A percentile compares a stretch with the other conserved stretches of the same genome.
Evolutionary conservation across 2,888 invertebrate genomes (phyloP).

Genomic region (Calameuta idolon): DNA sequence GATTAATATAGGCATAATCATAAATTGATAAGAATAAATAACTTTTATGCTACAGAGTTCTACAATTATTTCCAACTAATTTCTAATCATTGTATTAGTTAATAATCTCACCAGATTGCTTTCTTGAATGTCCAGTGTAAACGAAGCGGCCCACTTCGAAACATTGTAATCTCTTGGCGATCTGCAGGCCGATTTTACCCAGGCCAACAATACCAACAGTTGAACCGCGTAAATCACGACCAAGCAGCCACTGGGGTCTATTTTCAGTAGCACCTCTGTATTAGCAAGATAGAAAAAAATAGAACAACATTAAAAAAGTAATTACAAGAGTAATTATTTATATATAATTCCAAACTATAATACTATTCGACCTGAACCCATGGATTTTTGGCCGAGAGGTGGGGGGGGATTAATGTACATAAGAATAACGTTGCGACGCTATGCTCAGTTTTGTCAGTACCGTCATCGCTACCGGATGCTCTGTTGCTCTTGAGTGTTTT

Average conservation of each 20-base stretch:
- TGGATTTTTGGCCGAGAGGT: not conserved
- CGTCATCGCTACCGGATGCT: not conserved
- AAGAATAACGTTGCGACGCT: not conserved
- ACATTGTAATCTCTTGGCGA: slow-evolving; percentile 78
- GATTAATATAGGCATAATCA: not conserved
- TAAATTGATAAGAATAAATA: not conserved
- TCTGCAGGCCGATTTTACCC: slow-evolving; percentile 82
- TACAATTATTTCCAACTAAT: not conserved
- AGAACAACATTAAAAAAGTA: slow-evolving; percentile 12
- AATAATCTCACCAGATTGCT: slow-evolving; percentile 47
- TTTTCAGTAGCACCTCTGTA: slow-evolving; percentile 76
- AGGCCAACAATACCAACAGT: slow-evolving; percentile 89
- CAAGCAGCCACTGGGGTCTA: slow-evolving; percentile 82
- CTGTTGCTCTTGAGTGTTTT: not conserved
- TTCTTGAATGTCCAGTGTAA: slow-evolving; percentile 75
- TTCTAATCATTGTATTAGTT: not conserved
- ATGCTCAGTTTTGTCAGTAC: not conserved
- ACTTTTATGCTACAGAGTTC: not conserved
- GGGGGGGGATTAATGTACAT: not conserved
- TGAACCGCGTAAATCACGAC: slow-evolving; percentile 80
- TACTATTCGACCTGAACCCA: not conserved
- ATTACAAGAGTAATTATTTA: not conserved
- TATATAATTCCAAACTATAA: not conserved
- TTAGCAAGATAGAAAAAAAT: not conserved
- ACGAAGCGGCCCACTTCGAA: slow-evolving; percentile 80